A percentile compares a stretch with the other conserved stretches of the same genome.
Conservation (phyloP, 2,888 invertebrate species). For the Arrhopalites spinosus region DNA sequence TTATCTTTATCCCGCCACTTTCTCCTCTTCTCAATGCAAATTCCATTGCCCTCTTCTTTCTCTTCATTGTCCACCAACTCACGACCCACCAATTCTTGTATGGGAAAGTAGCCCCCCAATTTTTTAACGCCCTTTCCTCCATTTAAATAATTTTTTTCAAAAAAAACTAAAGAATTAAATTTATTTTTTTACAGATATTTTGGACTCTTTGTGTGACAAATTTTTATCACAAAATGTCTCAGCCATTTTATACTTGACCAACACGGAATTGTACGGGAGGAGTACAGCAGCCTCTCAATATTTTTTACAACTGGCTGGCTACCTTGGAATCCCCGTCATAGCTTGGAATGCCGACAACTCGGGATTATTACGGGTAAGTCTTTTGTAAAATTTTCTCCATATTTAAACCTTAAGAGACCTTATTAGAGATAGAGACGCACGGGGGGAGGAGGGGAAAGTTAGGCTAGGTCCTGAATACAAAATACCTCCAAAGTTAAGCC, state of each 20-base stretch:
- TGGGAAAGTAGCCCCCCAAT: too few species aligned
- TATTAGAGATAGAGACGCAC: neutral
- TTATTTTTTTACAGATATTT: constrained; percentile 70
- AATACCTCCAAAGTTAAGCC: too few species aligned
- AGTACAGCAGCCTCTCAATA: constrained; percentile 93
- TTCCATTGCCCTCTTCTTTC: neutral
- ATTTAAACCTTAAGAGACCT: neutral
- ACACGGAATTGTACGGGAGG: constrained; percentile 90
- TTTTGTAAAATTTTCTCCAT: neutral
- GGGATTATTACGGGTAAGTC: constrained; percentile 69
- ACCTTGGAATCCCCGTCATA: constrained; percentile 92
- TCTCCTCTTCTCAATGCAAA: neutral
- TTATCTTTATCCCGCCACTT: neutral
- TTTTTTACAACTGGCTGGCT: constrained; percentile 89
- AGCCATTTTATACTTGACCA: constrained; percentile 92
- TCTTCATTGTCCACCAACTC: neutral
- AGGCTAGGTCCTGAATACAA: neutral
- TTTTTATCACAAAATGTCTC: constrained; percentile 87
- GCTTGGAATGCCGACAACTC: constrained; percentile 98
- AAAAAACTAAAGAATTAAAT: neutral
- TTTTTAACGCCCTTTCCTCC: too few species aligned
- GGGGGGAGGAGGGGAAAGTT: neutral
- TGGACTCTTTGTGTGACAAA: constrained; percentile 85
- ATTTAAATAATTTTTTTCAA: too few species aligned
- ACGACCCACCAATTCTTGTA: too few species aligned